phyloP scores from a whole-genome alignment of 2,113 vertebrate genomes.

The Atrichornis clamosus region DNA sequence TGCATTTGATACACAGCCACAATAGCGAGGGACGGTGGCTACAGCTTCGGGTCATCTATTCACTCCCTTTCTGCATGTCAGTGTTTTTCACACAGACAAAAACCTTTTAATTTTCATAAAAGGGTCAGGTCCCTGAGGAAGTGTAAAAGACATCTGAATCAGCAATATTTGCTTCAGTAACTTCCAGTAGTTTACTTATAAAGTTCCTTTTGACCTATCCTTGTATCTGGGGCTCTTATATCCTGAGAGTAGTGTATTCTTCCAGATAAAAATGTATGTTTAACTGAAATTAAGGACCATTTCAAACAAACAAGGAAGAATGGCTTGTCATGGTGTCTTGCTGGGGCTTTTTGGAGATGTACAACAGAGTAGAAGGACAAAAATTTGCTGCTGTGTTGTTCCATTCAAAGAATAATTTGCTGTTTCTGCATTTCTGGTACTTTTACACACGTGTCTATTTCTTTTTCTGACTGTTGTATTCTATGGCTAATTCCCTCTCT shows the following conservation, averaged over 20 bases:
- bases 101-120: conserved; percentile 25
- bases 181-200: not conserved
- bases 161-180: not conserved
- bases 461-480: not conserved
- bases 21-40: not conserved
- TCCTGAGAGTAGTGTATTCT: not conserved
- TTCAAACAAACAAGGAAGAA: not conserved
- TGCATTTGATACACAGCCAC: not conserved
- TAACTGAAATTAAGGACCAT: not conserved
- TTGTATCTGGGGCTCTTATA: not conserved
- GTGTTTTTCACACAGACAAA: not conserved
- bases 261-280: not conserved
- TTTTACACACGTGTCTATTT: not conserved
- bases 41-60: not conserved
- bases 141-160: not conserved
- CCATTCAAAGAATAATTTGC: not conserved
- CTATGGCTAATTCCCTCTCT: not conserved
- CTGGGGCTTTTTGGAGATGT: not conserved
- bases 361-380: not conserved
- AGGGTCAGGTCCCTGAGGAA: not conserved
- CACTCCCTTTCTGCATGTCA: not conserved
- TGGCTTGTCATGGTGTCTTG: not conserved
- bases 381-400: not conserved
- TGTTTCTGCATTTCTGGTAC: not conserved
- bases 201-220: not conserved